Base-by-base conservation (phyloP, 2,888 invertebrate species). In the Pilophorus perplexus region DNA sequence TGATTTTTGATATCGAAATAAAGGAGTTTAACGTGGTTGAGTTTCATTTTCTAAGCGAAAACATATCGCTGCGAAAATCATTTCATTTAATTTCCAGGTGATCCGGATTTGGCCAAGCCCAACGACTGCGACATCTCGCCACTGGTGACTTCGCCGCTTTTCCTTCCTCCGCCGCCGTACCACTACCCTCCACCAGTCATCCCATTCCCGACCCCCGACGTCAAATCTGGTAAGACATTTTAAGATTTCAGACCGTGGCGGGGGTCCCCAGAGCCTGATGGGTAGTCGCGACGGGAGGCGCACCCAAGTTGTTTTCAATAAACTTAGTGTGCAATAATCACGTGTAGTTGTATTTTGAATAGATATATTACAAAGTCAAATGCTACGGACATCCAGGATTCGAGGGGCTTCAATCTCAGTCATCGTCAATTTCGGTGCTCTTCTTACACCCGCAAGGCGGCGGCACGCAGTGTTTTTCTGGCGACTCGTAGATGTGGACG, bases 81-180 rank as follows among this genome's bases (percentile, higher is more conserved):
- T n/a, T n/a, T n/a, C n/a, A n/a, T n/a, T n/a, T 28, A 25, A 28
- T 20, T 38, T 3, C 20, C 55, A 55, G 38, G 55, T 20, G 38
- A 37, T 4, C 37, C 38, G 1, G 55, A 55, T 12, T 3, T 10
- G 3, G 10, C 4, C 5, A 1, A 28, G 5, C 28, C 12, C n/a
- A 52, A 28, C 28, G 60, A 62, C 10, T n/a, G 38, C 12, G 5
- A 33, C 14, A 52, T 52, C 23, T 28, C 64, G 3, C 52, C 64
- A 12, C 23, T 62, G 28, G 38, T 62, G 27, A 46, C 28, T 10
- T 64, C 68, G n/a, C 66, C 68, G 2, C 54, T 68, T 2, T 66
- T 66, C 55, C 22, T 68, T 6, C 60, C 66, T 2, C 67, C 67
- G 6, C 68, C 69, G 6, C 57, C 67, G 22, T 60, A 44, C 52